A percentile compares a stretch with the other conserved stretches of the same genome.
These are phyloP conservation scores for Sebastes vulpes DNA, from an alignment of 2,797 vertebrate genomes.

Conservation along the genomic window DNA sequence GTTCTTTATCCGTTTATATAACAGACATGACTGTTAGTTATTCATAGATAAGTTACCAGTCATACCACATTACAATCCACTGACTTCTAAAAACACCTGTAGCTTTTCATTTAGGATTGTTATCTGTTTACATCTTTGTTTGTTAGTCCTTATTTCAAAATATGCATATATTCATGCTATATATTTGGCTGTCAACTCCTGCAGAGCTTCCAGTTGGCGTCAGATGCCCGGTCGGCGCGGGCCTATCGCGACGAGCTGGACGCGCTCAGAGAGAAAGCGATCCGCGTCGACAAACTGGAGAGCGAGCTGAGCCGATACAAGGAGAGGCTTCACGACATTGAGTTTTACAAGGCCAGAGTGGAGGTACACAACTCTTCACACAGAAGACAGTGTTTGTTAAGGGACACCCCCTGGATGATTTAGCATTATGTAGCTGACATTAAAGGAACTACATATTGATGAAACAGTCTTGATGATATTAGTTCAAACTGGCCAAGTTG, in stretches of 20 bases:
- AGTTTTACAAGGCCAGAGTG: constrained; percentile 97
- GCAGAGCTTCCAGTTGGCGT: constrained; percentile 94
- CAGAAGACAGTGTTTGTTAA: background rate
- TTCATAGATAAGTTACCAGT: background rate
- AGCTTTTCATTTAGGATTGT: background rate
- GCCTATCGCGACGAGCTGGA: constrained; percentile 97
- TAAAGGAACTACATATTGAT: background rate
- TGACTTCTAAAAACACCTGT: background rate
- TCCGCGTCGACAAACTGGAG: constrained; percentile 97
- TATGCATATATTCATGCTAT: background rate
- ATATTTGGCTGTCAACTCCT: background rate
- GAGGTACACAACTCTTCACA: constrained; percentile 86
- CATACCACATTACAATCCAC: background rate
- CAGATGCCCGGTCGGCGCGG: constrained; percentile 94
- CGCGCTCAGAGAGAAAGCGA: constrained; percentile 93
- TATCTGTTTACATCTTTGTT: background rate
- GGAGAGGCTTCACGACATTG: constrained; percentile 96
- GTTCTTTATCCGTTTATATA: constrained; percentile 14
- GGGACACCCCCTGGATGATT: background rate
- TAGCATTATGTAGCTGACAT: background rate
- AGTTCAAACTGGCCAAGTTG: background rate
- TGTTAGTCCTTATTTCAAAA: background rate
- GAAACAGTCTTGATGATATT: background rate
- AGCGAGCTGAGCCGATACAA: constrained; percentile 95
- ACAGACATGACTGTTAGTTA: background rate